Conservation (phyloP, 1,140 invertebrate species). For the Temnothorax curvispinosus region DNA sequence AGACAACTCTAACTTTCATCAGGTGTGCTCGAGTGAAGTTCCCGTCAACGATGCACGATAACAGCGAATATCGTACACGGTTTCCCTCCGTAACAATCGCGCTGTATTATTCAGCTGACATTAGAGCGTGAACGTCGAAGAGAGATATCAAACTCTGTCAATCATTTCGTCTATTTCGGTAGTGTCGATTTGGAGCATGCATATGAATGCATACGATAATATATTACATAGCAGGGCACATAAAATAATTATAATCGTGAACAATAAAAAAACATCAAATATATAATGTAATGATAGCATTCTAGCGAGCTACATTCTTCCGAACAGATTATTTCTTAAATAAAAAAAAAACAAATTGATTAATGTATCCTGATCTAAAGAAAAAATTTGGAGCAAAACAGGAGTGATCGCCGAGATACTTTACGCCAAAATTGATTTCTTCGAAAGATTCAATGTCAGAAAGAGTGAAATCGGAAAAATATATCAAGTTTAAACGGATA, state of each 20-base stretch:
- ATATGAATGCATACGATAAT: neutral
- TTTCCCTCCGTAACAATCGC: neutral
- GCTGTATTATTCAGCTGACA: constrained; percentile 30
- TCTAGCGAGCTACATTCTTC: neutral
- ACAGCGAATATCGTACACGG: neutral
- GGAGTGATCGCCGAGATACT: neutral
- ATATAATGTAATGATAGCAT: neutral
- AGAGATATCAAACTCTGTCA: neutral
- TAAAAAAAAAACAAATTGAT: neutral
- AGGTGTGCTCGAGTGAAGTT: neutral
- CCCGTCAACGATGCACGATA: constrained; percentile 24
- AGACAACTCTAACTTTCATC: constrained; percentile 48
- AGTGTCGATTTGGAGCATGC: neutral
- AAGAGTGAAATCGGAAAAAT: constrained; percentile 10
- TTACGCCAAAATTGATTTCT: neutral
- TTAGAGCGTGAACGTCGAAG: neutral
- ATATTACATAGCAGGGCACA: neutral
- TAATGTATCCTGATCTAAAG: neutral
- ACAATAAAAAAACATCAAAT: neutral
- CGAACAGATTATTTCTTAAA: neutral
- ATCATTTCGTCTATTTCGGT: constrained; percentile 4
- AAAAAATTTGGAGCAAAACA: neutral
- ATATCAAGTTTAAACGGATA: constrained; percentile 10
- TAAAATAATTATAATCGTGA: neutral
- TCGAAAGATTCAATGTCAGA: neutral